phyloP scores from a whole-genome alignment of 1,140 invertebrate genomes.

The Anagrus nilaparvatae region DNA sequence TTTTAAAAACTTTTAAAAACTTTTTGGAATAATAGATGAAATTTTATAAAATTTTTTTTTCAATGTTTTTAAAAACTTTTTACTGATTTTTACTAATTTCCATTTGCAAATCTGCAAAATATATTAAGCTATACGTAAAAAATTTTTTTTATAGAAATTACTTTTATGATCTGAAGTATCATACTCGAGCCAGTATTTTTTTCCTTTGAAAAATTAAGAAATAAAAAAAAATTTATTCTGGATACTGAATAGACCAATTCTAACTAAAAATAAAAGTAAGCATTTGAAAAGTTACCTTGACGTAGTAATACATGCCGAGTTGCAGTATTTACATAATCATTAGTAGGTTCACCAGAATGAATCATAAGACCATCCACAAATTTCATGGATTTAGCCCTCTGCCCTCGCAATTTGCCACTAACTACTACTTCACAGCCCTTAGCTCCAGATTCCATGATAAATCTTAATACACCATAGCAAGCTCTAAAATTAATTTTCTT shows the following conservation, averaged over 20 bases:
- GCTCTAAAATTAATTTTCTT: conserved; percentile 59
- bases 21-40: no score
- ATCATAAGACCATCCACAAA: conserved; percentile 99
- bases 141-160: background rate
- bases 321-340: conserved; percentile 96
- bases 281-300: conserved; percentile 57
- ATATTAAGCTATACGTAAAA: no score
- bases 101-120: no score
- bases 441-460: conserved; percentile 99
- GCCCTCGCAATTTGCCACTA: conserved; percentile 95
- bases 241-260: no score
- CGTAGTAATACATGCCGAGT: conserved; percentile 94
- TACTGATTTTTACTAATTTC: no score
- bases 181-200: no score
- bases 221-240: no score
- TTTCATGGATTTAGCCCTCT: conserved; percentile 99
- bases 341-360: conserved; percentile 96
- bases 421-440: conserved; percentile 97
- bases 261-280: background rate
- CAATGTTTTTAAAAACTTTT: background rate
- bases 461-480: conserved; percentile 97
- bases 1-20: no score
- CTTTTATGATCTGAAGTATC: no score
- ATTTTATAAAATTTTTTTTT: background rate
- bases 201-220: no score